Conservation (phyloP, 2,113 vertebrate genomes). For the Alces alces region DNA sequence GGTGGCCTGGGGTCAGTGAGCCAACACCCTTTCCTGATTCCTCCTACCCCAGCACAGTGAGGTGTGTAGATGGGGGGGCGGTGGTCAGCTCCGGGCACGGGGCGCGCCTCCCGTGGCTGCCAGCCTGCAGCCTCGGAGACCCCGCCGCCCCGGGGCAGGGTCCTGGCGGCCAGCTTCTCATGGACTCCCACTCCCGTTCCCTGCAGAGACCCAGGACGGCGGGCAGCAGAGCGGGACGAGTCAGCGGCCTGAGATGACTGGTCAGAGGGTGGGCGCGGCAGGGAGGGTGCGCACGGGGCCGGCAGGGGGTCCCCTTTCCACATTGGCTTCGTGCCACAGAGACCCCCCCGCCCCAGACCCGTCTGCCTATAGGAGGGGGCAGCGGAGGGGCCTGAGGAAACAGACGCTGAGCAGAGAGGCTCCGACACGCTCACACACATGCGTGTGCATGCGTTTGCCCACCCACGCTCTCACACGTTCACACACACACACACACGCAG, state of each 20-base stretch:
- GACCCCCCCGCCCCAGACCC: background rate
- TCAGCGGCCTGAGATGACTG: fast-evolving
- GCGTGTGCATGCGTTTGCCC: fast-evolving
- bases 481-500: no score
- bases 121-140: background rate
- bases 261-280: background rate
- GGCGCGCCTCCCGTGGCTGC: fast-evolving
- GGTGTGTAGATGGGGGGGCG: background rate
- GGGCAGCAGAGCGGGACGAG: fast-evolving
- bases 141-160: fast-evolving
- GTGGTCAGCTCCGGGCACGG: fast-evolving
- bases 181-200: background rate
- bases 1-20: background rate
- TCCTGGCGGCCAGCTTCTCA: fast-evolving
- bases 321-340: fast-evolving
- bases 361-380: background rate
- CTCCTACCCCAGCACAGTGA: background rate
- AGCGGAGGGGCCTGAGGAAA: fast-evolving
- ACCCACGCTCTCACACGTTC: background rate
- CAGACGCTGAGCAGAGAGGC: background rate
- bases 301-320: background rate
- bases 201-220: background rate
- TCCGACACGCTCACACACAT: fast-evolving
- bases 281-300: fast-evolving
- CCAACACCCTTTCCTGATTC: background rate